Evolutionary conservation across 2,797 vertebrate genomes (phyloP).

Genomic region (Microctenopoma steveboyesi): DNA sequence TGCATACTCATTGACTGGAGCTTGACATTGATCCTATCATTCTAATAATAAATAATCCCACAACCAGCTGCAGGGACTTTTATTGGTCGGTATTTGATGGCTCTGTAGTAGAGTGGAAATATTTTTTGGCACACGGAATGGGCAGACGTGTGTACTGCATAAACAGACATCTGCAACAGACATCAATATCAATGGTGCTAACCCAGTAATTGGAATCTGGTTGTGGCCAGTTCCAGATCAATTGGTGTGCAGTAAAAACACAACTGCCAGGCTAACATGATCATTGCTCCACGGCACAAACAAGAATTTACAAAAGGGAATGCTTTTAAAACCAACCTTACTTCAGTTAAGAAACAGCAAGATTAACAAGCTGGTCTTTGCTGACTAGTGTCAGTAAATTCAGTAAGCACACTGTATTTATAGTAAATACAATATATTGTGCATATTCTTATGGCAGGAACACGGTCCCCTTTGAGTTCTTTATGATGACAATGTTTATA

Average conservation of each 20-base stretch:
- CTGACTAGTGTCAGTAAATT: background rate
- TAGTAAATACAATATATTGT: conserved; percentile 7
- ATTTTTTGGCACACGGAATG: conserved; percentile 31
- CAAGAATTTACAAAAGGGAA: background rate
- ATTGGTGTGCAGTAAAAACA: conserved; percentile 11
- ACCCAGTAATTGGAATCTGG: conserved; percentile 21
- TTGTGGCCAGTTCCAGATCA: background rate
- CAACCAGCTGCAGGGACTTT: conserved; percentile 45
- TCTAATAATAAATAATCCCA: conserved; percentile 52
- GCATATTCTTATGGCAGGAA: conserved; percentile 9
- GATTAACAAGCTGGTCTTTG: conserved; percentile 8
- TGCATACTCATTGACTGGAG: conserved; percentile 8
- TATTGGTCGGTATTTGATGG: conserved; percentile 42
- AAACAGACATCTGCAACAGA: conserved; percentile 27
- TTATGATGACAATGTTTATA: conserved; percentile 5
- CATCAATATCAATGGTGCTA: conserved; percentile 35
- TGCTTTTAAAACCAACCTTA: background rate
- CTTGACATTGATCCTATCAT: conserved; percentile 48
- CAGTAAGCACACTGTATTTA: background rate
- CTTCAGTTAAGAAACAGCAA: background rate
- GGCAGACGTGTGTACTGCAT: conserved; percentile 18
- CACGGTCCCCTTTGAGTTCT: background rate
- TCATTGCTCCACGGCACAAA: background rate
- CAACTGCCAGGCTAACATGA: background rate
- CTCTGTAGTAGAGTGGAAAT: conserved; percentile 28